Conservation (phyloP, 2,888 invertebrate species). For the Drosophila heteroneura region DNA sequence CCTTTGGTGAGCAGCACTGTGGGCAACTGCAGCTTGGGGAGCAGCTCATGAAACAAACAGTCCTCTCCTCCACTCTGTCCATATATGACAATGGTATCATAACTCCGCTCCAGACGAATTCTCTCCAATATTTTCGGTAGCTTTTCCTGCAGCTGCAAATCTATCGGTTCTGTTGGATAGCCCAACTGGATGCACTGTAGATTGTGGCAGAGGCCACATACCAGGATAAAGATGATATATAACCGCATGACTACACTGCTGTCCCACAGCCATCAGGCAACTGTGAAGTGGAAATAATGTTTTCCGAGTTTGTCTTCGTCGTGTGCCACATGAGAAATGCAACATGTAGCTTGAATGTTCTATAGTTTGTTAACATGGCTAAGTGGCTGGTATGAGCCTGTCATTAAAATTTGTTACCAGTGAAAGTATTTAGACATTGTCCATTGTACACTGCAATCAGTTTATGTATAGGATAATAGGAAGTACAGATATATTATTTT, state of each 20-base stretch:
- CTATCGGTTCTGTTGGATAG: not conserved
- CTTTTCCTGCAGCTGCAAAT: not conserved
- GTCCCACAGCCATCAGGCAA: conserved; percentile 33
- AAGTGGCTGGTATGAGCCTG: not conserved
- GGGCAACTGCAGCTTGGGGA: not conserved
- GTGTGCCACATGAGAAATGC: not conserved
- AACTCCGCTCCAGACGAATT: conserved; percentile 41
- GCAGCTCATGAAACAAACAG: not conserved
- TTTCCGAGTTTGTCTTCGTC: not conserved
- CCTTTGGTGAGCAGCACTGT: not conserved
- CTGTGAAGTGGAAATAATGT: conserved; percentile 23
- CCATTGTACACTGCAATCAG: not conserved
- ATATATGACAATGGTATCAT: conserved; percentile 45
- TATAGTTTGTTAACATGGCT: not conserved
- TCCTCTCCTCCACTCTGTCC: conserved; percentile 16
- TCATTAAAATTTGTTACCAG: not conserved
- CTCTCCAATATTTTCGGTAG: conserved; percentile 30
- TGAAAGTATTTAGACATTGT: not conserved
- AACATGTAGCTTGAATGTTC: not conserved
- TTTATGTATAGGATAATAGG: not conserved
- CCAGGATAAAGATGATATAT: not conserved
- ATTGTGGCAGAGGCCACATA: conserved; percentile 1
- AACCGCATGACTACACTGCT: conserved; percentile 24
- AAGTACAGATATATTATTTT: not conserved
- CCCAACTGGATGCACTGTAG: conserved; percentile 18